Base-by-base conservation (phyloP, 2,113 vertebrate species). In the Gavialis gangeticus region DNA sequence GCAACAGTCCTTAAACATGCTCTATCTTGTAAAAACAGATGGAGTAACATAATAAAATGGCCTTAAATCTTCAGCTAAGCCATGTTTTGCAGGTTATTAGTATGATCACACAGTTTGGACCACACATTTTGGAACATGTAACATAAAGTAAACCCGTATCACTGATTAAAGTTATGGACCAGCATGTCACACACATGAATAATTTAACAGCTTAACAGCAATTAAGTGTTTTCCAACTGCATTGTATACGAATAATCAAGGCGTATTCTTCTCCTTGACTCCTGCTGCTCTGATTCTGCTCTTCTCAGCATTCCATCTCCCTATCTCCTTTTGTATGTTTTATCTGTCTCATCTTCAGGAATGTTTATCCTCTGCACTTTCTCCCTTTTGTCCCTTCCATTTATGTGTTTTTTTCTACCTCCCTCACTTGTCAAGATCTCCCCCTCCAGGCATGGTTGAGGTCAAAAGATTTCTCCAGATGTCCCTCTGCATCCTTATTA, bases 121-220 rank as follows among this genome's bases (percentile, higher is more conserved):
- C 73, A 62, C 21, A 60, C 11, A 60, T 9, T 59, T 92, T 84
- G 75, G 59, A 94, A 91, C 64, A 75, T 73, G 79, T 93, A 85
- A 89, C 21, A 11, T 85, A 57, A 87, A 87, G 30, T 25, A 91
- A 89, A 90, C 82, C 90, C 85, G 94, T 12, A 1, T 1, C 63
- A 79, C 76, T 94, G 93, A 96, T 46, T 95, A 84, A 95, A 90
- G 93, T 57, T 80, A 60, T 81, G 59, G 82, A 96, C 95, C 93
- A 85, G 79, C 95, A 92, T 63, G 76, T 37, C 19, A 87, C 55
- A 91, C 28, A 60, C 76, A 93, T 22, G 22, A 94, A 90, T 94
- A 94, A 94, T 94, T 93, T 86, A 93, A 92, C 18, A 93, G 91
- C 11, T 73, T 85, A 76, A 60, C 27, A 85, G 67, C 73, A 94